Evolutionary conservation across 2,888 invertebrate genomes (phyloP).

Genomic region (Chouioia cunea): DNA sequence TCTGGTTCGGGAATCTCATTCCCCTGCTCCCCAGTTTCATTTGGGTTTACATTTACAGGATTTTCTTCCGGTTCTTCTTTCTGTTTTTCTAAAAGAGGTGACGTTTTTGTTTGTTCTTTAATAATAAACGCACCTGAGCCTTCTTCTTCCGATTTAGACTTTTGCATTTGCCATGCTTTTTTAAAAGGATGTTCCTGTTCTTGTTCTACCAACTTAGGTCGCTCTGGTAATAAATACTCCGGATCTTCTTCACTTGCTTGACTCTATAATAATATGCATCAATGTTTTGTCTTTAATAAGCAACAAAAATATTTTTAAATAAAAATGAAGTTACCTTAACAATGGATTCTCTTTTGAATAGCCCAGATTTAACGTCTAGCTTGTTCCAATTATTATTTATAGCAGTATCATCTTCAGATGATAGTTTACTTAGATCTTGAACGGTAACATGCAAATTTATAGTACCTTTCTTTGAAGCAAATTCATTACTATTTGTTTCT

Average conservation of each 20-base stretch:
- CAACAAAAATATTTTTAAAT: too few relatives aligned
- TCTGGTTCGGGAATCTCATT: conserved; percentile 15
- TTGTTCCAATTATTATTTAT: conserved; percentile 48
- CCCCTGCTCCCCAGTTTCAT: conserved; percentile 35
- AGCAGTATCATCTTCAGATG: conserved; percentile 55
- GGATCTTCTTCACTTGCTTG: conserved; percentile 67
- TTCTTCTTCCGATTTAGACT: conserved; percentile 65
- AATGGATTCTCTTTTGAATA: conserved; percentile 65
- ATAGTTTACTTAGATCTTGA: conserved; percentile 61
- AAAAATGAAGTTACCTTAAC: conserved; percentile 52
- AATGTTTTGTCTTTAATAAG: not conserved
- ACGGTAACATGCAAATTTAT: conserved; percentile 56
- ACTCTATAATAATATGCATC: conserved; percentile 49
- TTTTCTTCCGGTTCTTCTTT: conserved; percentile 38
- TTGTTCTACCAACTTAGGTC: conserved; percentile 65
- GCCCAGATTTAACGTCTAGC: conserved; percentile 51
- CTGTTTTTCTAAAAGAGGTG: conserved; percentile 22
- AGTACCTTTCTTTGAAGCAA: conserved; percentile 57
- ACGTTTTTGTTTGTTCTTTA: conserved; percentile 50
- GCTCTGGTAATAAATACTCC: conserved; percentile 63
- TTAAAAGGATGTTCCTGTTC: conserved; percentile 66
- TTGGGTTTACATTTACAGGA: conserved; percentile 31
- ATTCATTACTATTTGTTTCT: conserved; percentile 53
- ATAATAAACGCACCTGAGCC: conserved; percentile 56
- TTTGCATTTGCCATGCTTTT: conserved; percentile 66